Base-by-base conservation (phyloP, 2,888 invertebrate genomes). In the Leucophenga maculata region DNA sequence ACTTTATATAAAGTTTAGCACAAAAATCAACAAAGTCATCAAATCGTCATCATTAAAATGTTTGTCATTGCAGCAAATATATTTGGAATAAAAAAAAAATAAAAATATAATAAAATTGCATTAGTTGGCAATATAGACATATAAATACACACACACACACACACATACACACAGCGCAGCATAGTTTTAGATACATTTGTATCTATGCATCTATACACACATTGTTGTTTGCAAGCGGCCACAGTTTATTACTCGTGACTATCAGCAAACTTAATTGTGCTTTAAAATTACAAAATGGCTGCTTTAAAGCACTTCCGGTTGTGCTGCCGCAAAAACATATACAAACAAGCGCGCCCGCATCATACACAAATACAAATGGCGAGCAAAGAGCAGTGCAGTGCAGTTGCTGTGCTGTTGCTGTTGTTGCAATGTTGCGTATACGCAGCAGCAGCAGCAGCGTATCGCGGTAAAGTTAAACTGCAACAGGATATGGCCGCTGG, bases 201-300 rank as follows among this genome's bases (percentile, higher is more conserved):
- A 39, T 39, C 39, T 39, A 39, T 39, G 39, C 8, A 39, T 6
- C 1, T 8, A 39, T 39, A n/a, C n/a, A n/a, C n/a, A n/a, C n/a
- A n/a, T n/a, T n/a, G n/a, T n/a, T n/a, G n/a, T n/a, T 72, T 70
- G 52, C 64, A 20, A 62, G 69, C 8, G 68, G 70, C 11, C 48
- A 44, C 67, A 64, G 70, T 72, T 72, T 72, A 70, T 71, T 57
- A 71, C 71, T 16, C 14, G 14, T 72, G 74, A 75, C 78, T 80
- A 75, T 75, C 77, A 6, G 11, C 39, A 39, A 78, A 80, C 71
- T 74, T 80, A 80, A 78, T 78, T 80, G 78, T 75, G 79, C 80
- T 70, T 80, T 80, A 80, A 77, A 80, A 39, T 39, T 39, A 39
- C 39, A 39, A 39, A 32, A 39, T 39, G 39, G 39, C 11, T 39